A percentile compares a stretch with the other conserved stretches of the same genome.
Evolutionary conservation across 2,888 invertebrate species (phyloP).

Genomic region (Oligia latruncula): DNA sequence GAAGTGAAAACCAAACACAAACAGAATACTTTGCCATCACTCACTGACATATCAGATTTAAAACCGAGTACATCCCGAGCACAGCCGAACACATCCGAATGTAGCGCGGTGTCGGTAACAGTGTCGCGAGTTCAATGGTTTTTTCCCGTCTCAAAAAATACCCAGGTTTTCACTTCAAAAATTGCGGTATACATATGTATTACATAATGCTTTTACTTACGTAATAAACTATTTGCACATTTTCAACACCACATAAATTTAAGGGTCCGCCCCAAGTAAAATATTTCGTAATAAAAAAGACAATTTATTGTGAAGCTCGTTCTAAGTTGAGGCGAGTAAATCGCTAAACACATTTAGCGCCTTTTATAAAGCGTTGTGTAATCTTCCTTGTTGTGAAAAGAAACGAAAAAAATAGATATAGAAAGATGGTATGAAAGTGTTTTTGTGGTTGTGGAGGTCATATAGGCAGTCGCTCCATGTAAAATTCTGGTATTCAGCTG

Average conservation of each 20-base stretch:
- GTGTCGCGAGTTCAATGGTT: too few species aligned
- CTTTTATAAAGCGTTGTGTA: slow-evolving; percentile 51
- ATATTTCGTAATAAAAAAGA: slow-evolving; percentile 48
- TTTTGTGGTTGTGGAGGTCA: background rate
- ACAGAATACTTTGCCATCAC: too few species aligned
- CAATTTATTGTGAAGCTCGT: slow-evolving; percentile 45
- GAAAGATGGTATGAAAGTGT: background rate
- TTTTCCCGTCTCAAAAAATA: too few species aligned
- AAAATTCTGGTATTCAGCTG: background rate
- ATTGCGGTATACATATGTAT: background rate
- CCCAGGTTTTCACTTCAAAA: background rate
- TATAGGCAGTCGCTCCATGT: background rate
- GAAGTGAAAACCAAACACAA: too few species aligned
- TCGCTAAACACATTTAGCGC: slow-evolving; percentile 49
- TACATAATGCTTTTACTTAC: background rate
- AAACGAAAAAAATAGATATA: slow-evolving; percentile 11
- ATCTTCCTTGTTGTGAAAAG: slow-evolving; percentile 41
- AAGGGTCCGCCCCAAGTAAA: background rate
- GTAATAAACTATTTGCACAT: background rate
- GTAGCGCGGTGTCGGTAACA: too few species aligned
- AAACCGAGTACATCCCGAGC: too few species aligned
- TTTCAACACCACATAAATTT: slow-evolving; percentile 13
- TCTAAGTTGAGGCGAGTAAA: slow-evolving; percentile 46
- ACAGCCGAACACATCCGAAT: too few species aligned
- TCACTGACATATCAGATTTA: too few species aligned